Conservation (phyloP, 2,113 vertebrate species). For the Phaethornis superciliosus region DNA sequence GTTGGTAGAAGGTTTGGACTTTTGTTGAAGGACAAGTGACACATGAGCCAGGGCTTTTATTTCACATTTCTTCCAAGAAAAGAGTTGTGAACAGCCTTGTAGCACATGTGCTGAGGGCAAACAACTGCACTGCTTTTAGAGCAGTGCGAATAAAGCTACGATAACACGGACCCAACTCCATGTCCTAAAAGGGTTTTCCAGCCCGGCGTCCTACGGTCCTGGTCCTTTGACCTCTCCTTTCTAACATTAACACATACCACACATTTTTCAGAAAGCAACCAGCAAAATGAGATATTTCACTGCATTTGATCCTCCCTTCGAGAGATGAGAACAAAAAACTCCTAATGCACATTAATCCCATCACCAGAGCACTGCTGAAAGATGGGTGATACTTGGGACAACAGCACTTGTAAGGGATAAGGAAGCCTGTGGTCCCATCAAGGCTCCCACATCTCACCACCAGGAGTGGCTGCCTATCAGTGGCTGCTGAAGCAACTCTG, state of each 20-base stretch:
- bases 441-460: neutral
- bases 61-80: neutral
- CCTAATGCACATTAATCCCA: slow-evolving; percentile 44
- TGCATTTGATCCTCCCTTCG: slow-evolving; percentile 52
- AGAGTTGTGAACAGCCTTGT: neutral
- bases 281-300: slow-evolving; percentile 54
- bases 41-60: neutral
- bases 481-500: neutral
- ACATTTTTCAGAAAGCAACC: slow-evolving; percentile 43
- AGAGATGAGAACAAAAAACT: slow-evolving; percentile 60
- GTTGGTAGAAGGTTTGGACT: neutral
- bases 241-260: slow-evolving; percentile 52
- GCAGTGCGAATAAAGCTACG: neutral
- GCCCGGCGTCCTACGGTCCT: neutral
- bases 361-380: slow-evolving; percentile 45
- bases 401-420: neutral
- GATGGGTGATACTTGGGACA: neutral
- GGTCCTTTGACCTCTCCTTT: slow-evolving; percentile 60
- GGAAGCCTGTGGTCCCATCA: neutral
- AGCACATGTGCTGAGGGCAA: slow-evolving; percentile 22
- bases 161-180: neutral
- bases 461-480: neutral
- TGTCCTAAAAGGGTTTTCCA: neutral
- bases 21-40: slow-evolving; percentile 2
- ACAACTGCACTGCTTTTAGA: slow-evolving; percentile 11